phyloP scores from a whole-genome alignment of 2,888 invertebrate species.

The Cristatella mucedo region DNA sequence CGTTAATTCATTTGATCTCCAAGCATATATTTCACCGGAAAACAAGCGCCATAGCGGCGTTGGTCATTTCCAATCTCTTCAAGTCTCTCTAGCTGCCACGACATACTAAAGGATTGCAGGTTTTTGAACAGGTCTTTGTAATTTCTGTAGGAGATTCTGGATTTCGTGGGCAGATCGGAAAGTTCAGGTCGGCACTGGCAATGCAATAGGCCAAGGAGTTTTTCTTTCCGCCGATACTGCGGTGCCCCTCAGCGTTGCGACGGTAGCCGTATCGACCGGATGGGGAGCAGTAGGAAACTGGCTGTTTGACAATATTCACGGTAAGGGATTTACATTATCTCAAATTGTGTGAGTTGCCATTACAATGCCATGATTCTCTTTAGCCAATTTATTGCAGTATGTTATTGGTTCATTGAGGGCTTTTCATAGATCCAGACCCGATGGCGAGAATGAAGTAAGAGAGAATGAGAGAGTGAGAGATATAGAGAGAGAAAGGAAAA shows the following conservation, averaged over 20 bases:
- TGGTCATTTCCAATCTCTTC: too few relatives aligned
- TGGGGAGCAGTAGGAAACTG: slow-evolving; percentile 4
- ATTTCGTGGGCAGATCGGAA: slow-evolving; percentile 2
- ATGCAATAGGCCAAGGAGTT: not conserved
- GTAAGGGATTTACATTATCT: too few relatives aligned
- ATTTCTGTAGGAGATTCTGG: slow-evolving; percentile 5
- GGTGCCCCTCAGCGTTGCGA: not conserved
- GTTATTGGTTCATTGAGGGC: not conserved
- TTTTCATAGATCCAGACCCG: too few relatives aligned
- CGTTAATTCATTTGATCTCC: too few relatives aligned
- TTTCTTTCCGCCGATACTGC: not conserved
- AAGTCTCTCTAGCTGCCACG: too few relatives aligned
- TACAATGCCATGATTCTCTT: not conserved
- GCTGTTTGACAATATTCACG: slow-evolving; percentile 3
- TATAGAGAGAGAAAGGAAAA: too few relatives aligned
- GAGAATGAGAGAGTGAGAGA: too few relatives aligned
- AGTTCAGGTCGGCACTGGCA: slow-evolving; percentile 6
- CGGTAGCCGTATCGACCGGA: slow-evolving; percentile 5
- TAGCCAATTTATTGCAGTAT: not conserved
- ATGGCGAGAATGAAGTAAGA: too few relatives aligned
- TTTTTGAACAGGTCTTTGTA: too few relatives aligned
- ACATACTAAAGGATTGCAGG: too few relatives aligned
- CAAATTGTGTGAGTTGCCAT: not conserved
- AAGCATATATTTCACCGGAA: too few relatives aligned
- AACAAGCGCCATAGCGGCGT: too few relatives aligned